Conservation (phyloP, 2,888 invertebrate species). For the Zaprionus lineosus region DNA sequence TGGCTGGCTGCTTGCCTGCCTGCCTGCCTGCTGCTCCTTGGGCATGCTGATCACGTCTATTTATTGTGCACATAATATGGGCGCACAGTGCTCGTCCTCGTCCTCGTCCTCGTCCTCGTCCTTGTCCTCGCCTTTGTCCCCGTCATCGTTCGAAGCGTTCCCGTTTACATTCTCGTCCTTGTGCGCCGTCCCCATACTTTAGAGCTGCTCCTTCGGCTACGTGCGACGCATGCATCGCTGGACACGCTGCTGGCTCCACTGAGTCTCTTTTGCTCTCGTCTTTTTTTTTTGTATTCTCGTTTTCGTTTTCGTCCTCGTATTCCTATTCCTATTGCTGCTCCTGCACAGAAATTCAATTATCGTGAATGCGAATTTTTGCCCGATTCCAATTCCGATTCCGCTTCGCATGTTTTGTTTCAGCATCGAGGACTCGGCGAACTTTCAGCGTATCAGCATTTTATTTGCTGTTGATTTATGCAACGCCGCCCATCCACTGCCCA, state of each 20-base stretch:
- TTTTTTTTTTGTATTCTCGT: constrained; percentile 19
- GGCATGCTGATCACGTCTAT: constrained; percentile 82
- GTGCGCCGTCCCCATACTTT: constrained; percentile 30
- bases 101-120: constrained; percentile 16
- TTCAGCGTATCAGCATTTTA: constrained; percentile 78
- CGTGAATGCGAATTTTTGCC: constrained; percentile 74
- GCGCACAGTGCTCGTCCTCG: constrained; percentile 54
- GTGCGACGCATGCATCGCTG: constrained; percentile 77
- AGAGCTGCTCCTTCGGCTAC: constrained; percentile 64
- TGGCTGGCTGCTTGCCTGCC: constrained; percentile 29
- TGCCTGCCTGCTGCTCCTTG: constrained; percentile 56
- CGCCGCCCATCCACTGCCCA: not conserved
- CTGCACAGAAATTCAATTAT: constrained; percentile 75
- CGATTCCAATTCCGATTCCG: constrained; percentile 67
- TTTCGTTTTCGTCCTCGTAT: too few relatives aligned
- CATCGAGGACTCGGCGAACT: constrained; percentile 71
- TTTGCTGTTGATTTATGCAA: constrained; percentile 79
- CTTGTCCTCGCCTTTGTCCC: too few relatives aligned
- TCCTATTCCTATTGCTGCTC: constrained; percentile 49
- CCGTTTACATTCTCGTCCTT: constrained; percentile 19
- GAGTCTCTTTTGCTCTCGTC: constrained; percentile 13
- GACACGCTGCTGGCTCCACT: constrained; percentile 57
- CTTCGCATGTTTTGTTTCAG: constrained; percentile 78
- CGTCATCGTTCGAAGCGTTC: too few relatives aligned
- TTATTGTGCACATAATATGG: constrained; percentile 82